These are phyloP conservation scores for Watsonalla binaria DNA, from an alignment of 2,888 invertebrate species.

Conservation along the genomic window DNA sequence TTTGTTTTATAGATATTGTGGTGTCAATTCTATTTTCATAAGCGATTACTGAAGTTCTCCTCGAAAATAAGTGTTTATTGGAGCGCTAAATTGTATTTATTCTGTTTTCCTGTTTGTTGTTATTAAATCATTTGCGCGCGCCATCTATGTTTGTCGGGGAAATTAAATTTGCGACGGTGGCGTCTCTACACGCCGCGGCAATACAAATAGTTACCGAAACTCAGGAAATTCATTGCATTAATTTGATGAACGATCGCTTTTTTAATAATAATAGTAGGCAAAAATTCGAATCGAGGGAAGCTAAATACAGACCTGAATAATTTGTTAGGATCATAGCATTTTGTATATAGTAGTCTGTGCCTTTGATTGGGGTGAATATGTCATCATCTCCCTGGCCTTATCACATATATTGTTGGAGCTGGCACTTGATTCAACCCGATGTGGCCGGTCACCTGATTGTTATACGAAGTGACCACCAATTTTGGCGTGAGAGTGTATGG, in stretches of 20 bases:
- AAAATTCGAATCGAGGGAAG: no score
- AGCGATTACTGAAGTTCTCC: conserved; percentile 15
- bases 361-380: background rate
- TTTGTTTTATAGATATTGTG: no score
- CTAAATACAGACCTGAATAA: background rate
- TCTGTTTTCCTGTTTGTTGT: conserved; percentile 21
- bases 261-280: no score
- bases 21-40: conserved; percentile 5
- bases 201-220: conserved; percentile 2
- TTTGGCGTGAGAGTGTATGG: no score
- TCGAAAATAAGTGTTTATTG: conserved; percentile 27
- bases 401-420: no score
- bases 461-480: no score
- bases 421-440: no score
- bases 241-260: background rate
- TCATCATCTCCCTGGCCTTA: no score
- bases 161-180: conserved; percentile 31
- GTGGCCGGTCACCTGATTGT: background rate
- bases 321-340: no score
- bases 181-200: conserved; percentile 21
- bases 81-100: conserved; percentile 39
- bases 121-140: conserved; percentile 44
- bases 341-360: no score
- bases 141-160: conserved; percentile 47
- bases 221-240: background rate